Evolutionary conservation across 23 tunicate species (phyloP), one percentile per base, ranked within the genome.

Genomic region (Pegea sp.): DNA sequence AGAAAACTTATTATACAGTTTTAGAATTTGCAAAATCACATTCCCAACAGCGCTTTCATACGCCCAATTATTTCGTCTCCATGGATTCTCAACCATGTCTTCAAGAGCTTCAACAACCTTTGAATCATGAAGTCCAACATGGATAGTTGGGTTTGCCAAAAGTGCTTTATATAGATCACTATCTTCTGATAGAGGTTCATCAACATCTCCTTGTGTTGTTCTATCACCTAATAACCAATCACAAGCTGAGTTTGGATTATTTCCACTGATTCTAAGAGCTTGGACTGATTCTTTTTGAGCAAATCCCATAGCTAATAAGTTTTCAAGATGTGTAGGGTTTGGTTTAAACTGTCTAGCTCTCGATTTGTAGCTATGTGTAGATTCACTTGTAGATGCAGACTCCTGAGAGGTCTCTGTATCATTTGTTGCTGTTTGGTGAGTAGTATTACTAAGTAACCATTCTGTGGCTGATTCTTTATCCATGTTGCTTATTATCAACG

Each of bases 1-100:
- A 1, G 93, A 81, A 55, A 71, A 72, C 44, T 81, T 81, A 57
- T 81, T 78, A 33, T 81, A 81, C 30, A 81, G 73, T 59, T 81
- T 81, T 11, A 81, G 43, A 4, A 81, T 81, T 51, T 81, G 93
- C 61, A 81, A 43, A 5, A 81, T 60, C 2, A 81, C 93, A 55
- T 78, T 74, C 3, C 93, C 93, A 29, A 81, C 93, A 7, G 93
- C 77, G 31, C 84, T 59, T 53, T 81, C 93, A 42, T 81, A 74
- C 22, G 93, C 93, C 93, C 93, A 81, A 34, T 67, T 81, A 66
- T 81, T 78, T 28, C 93, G 49, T 33, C 93, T 48, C 93, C 71
- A 54, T 0, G 93, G 93, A 34, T 81, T 81, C 34, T 81, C 93
- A 8, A 81, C 74, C 93, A 81, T 81, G 43, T 81, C 93, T 42